Evolutionary conservation across 2,888 invertebrate species (phyloP), one percentile per base, ranked within the genome.

Genomic region (Nephrocerus scutellatus): DNA sequence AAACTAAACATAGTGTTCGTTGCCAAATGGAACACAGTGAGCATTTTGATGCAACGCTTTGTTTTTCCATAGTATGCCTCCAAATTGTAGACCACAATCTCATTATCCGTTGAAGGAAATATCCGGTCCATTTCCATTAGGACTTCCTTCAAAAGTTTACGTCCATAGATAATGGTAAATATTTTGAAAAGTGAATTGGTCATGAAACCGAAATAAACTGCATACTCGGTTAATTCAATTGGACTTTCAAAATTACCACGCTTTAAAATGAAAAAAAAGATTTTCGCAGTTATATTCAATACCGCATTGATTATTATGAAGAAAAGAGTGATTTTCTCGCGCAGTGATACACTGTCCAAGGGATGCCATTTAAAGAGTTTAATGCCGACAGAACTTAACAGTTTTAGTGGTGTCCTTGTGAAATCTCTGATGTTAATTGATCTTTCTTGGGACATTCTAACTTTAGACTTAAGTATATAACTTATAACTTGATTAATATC

Each of bases 1-100:
- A 47, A 13, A 39, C 42, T 48, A 13, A 55, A 52, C 43, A 53
- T 40, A 16, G 30, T 32, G 16, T 48, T 45, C 16, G 46, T 51
- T 4, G 16, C 16, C 7, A 47, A 37, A 21, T 54, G 46, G 14
- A 40, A 50, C 3, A 47, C 32, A 1, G 36, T 14, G 13, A 55
- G 24, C 9, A 33, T 22, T 19, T 28, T 44, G 28, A 49, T 45
- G 24, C 39, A 47, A 1, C 24, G 16, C 0, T 16, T 16, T 9
- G 51, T 47, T 20, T 35, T 39, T 8, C 24, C 30, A n/a, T 41
- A 50, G 16, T 49, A 41, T 3, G 41, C 38, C 16, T 43, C 24
- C n/a, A 53, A 13, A 4, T 35, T 28, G 14, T 46, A 51, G 2
- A 34, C 44, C 1, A 9, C 2, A 2, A 42, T 30, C 6, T 39